Percentiles rank a stretch among this genome's conserved stretches.
phyloP scores from a whole-genome alignment of 1,140 invertebrate genomes.

The Lanistes nyassanus region DNA sequence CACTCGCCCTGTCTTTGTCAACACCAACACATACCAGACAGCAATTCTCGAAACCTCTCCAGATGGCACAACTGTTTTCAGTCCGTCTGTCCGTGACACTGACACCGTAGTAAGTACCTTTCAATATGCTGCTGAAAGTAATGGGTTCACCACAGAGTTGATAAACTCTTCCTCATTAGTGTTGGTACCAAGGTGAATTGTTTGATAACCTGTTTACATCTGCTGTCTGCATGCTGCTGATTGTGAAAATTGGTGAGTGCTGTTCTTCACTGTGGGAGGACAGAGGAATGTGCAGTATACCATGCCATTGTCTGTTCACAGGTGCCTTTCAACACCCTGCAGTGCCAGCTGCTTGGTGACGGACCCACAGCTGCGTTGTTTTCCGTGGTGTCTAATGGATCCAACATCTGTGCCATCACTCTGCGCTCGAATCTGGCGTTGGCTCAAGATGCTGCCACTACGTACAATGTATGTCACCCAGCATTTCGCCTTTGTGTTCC shows the following conservation, averaged over 20 bases:
- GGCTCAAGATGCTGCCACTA: too few relatives aligned
- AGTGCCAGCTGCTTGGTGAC: constrained; percentile 50
- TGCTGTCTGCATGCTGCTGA: not conserved
- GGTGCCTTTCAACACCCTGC: constrained; percentile 37
- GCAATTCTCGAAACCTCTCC: constrained; percentile 31
- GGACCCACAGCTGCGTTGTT: constrained; percentile 35
- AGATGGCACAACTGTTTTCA: constrained; percentile 34
- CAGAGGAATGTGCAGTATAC: too few relatives aligned
- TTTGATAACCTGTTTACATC: not conserved
- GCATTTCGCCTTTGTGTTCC: too few relatives aligned
- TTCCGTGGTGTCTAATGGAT: too few relatives aligned
- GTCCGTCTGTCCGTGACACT: constrained; percentile 35
- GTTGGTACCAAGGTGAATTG: not conserved
- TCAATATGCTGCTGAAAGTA: too few relatives aligned
- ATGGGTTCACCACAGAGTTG: not conserved
- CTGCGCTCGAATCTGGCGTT: too few relatives aligned
- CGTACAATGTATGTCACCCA: too few relatives aligned
- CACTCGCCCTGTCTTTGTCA: constrained; percentile 66
- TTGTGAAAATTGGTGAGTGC: too few relatives aligned
- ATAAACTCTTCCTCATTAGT: not conserved
- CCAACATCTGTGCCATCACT: too few relatives aligned
- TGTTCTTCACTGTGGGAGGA: too few relatives aligned
- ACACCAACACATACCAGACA: constrained; percentile 58
- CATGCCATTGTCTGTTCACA: constrained; percentile 13
- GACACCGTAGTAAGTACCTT: constrained; percentile 34